A percentile compares a stretch with the other conserved stretches of the same genome.
Evolutionary conservation across 2,797 vertebrate species (phyloP).

Genomic region (Cossypha polioptera): DNA sequence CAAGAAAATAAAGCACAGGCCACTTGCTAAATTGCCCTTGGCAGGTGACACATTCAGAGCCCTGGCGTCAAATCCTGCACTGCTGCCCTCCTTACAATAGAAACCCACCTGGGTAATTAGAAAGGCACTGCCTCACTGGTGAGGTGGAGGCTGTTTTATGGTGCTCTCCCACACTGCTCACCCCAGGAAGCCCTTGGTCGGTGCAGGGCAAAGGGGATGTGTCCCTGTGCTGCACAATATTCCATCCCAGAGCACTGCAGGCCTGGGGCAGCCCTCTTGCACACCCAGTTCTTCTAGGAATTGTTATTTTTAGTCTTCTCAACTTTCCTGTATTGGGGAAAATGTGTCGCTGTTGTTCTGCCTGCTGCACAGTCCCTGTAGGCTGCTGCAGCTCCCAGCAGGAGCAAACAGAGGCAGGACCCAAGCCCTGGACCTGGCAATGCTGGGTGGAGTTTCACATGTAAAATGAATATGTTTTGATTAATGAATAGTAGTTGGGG

Average conservation of each 20-base stretch:
- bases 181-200: neutral
- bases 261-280: accelerated
- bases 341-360: neutral
- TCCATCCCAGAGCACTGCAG: neutral
- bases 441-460: neutral
- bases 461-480: neutral
- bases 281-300: neutral
- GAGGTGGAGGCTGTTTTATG: conserved; percentile 36
- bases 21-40: neutral
- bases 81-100: conserved; percentile 36
- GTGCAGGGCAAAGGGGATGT: neutral
- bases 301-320: neutral
- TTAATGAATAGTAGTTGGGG: neutral
- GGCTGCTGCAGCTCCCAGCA: neutral
- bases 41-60: conserved; percentile 66
- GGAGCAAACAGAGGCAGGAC: neutral
- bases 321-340: neutral
- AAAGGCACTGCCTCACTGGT: neutral
- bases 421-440: neutral
- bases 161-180: neutral
- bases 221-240: neutral
- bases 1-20: neutral
- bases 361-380: neutral
- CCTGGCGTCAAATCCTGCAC: conserved; percentile 62
- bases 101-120: conserved; percentile 64